Percentiles rank a stretch among this genome's conserved stretches.
Evolutionary conservation across 1,140 invertebrate species (phyloP).

Genomic region (Brachystomella parvula): DNA sequence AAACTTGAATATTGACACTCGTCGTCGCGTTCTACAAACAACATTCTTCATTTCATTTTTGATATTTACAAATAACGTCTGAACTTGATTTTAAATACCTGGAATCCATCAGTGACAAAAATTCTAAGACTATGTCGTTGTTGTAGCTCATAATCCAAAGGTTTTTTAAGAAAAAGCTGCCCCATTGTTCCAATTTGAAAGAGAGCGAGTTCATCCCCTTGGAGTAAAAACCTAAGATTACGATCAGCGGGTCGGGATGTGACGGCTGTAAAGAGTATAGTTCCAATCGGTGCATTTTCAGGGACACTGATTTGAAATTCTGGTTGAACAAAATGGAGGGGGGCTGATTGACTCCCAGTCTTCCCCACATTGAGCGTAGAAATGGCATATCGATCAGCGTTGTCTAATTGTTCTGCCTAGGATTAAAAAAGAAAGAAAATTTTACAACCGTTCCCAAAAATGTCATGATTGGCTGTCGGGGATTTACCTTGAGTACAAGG

Average conservation of each 20-base stretch:
- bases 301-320: slow-evolving; percentile 62
- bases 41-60: slow-evolving; percentile 11
- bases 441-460: slow-evolving; percentile 1
- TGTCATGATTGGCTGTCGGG: not conserved
- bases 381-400: slow-evolving; percentile 74
- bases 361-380: slow-evolving; percentile 64
- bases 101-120: slow-evolving; percentile 71
- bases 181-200: slow-evolving; percentile 68
- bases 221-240: slow-evolving; percentile 56
- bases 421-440: slow-evolving; percentile 18
- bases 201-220: slow-evolving; percentile 55
- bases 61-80: slow-evolving; percentile 7
- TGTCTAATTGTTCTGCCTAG: slow-evolving; percentile 76
- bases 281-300: slow-evolving; percentile 65
- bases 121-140: slow-evolving; percentile 63
- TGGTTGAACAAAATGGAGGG: slow-evolving; percentile 61
- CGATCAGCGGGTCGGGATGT: slow-evolving; percentile 40
- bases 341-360: slow-evolving; percentile 46
- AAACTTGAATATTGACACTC: slow-evolving; percentile 65
- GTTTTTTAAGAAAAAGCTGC: slow-evolving; percentile 64
- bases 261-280: slow-evolving; percentile 54
- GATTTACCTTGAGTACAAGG: slow-evolving; percentile 57
- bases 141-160: slow-evolving; percentile 70
- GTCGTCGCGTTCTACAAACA: slow-evolving; percentile 64
- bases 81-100: slow-evolving; percentile 47